Base-by-base conservation (phyloP, 1,140 invertebrate genomes). In the Ericerus pela region DNA sequence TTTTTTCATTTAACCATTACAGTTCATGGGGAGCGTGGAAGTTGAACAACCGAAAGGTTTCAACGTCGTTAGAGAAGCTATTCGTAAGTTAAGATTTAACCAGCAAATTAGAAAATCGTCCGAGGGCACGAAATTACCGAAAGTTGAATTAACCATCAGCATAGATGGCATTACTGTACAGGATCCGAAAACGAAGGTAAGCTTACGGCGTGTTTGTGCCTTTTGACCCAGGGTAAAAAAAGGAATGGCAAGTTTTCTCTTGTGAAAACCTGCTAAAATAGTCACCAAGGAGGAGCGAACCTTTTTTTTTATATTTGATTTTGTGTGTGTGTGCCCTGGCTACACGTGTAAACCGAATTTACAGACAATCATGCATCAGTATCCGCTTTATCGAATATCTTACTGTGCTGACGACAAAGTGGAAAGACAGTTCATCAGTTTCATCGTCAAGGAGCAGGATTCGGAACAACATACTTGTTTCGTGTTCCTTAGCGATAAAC, bases 371-470 rank as follows among this genome's bases (percentile, higher is more conserved):
- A 73, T 92, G 65, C 85, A 95, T 70, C 91, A 96, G 69, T 96
- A 95, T 70, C 92, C 93, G 0, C 71, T 97, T n/a, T 92, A 97
- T 69, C 79, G 91, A 69, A 96, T 97, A 70, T 96, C 91, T 0
- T 97, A 96, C 71, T 96, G 94, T 73, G 93, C 94, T 5, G 93
- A 96, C 69, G 94, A 97, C 69, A 96, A 96, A 69, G 88, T 90
- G 36, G 92, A 95, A 55, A 96, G 96, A 67, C 88, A 89, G 62
- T 96, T 95, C 73, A 96, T 97, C 72, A 86, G 83, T 64, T 97
- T 97, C 69, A 96, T 97, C 63, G 93, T 91, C 29, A 96, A 96
- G 75, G 87, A 88, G 62, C 80, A 80, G 6, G 77, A 79, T 43
- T 67, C 70, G 26, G 89, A 94, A 62, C 80, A 80, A 61, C 92